Conservation (phyloP, 2,888 invertebrate genomes). For the Eupithecia inturbata region DNA sequence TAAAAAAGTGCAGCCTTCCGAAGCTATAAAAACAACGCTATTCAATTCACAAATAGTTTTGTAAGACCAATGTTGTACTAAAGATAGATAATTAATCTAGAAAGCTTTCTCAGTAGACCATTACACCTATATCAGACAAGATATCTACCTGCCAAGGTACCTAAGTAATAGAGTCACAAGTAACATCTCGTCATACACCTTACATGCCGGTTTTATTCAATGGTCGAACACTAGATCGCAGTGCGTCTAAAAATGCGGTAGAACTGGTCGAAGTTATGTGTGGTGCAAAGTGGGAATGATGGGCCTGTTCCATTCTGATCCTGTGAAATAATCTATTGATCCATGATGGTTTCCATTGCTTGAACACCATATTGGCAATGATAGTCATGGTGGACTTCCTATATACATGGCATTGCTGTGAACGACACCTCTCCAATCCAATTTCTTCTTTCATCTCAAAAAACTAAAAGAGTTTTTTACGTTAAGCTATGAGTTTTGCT, state of each 20-base stretch:
- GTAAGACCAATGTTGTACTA: neutral
- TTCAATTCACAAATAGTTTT: neutral
- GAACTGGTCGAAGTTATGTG: conserved; percentile 15
- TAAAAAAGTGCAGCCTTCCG: neutral
- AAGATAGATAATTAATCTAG: neutral
- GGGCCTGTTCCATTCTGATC: neutral
- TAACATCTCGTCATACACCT: conserved; percentile 11
- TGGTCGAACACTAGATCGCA: conserved; percentile 21
- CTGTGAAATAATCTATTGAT: too few species aligned
- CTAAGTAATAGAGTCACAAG: neutral
- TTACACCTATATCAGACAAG: neutral
- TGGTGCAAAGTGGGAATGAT: conserved; percentile 11
- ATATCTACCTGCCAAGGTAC: neutral
- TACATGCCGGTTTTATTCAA: conserved; percentile 18
- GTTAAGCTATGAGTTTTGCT: too few species aligned
- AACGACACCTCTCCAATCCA: too few species aligned
- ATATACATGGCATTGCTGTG: too few species aligned
- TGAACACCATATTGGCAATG: too few species aligned
- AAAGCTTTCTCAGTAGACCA: conserved; percentile 10
- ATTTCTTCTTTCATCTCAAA: too few species aligned
- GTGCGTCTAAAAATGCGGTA: conserved; percentile 23
- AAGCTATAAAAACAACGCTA: neutral
- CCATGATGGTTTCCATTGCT: too few species aligned
- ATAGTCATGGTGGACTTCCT: too few species aligned
- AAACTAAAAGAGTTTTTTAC: too few species aligned